Evolutionary conservation across 1,140 invertebrate genomes (phyloP).

Genomic region (Drosophila kanapiae): DNA sequence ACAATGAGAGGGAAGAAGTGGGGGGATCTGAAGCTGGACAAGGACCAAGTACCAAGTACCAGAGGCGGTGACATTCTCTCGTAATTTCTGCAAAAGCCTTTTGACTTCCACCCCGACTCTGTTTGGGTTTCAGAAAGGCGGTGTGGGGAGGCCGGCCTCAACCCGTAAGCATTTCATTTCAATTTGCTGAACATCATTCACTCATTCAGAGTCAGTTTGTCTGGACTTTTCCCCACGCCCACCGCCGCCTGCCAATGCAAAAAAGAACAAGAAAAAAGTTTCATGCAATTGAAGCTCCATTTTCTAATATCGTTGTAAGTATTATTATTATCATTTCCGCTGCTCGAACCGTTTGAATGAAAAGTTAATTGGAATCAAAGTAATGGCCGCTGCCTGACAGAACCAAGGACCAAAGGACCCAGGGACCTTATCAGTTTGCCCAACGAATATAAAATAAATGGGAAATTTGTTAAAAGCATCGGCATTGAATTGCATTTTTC

Average conservation of each 20-base stretch:
- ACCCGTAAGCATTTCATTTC: conserved; percentile 71
- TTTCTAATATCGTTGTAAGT: conserved; percentile 77
- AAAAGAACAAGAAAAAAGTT: conserved; percentile 22
- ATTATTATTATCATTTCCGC: conserved; percentile 79
- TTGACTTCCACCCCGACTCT: conserved; percentile 35
- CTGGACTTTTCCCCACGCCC: conserved; percentile 4
- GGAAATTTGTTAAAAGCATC: conserved; percentile 75
- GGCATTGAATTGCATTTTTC: conserved; percentile 70
- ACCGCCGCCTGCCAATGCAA: neutral
- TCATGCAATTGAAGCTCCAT: conserved; percentile 52
- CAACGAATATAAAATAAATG: conserved; percentile 80
- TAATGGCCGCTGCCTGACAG: conserved; percentile 63
- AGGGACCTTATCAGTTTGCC: conserved; percentile 70
- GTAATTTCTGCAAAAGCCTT: conserved; percentile 78
- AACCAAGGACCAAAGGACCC: conserved; percentile 13
- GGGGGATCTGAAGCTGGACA: conserved; percentile 6
- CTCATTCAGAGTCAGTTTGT: conserved; percentile 52
- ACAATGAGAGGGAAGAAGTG: conserved; percentile 54
- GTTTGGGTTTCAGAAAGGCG: conserved; percentile 4
- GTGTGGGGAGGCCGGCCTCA: conserved; percentile 21
- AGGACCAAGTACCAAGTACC: conserved; percentile 12
- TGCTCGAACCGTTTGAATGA: conserved; percentile 66
- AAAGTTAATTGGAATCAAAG: conserved; percentile 84
- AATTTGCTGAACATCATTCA: conserved; percentile 66
- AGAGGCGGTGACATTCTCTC: conserved; percentile 70